phyloP scores from a whole-genome alignment of 2,797 vertebrate species.

The Simalia tracyae region DNA sequence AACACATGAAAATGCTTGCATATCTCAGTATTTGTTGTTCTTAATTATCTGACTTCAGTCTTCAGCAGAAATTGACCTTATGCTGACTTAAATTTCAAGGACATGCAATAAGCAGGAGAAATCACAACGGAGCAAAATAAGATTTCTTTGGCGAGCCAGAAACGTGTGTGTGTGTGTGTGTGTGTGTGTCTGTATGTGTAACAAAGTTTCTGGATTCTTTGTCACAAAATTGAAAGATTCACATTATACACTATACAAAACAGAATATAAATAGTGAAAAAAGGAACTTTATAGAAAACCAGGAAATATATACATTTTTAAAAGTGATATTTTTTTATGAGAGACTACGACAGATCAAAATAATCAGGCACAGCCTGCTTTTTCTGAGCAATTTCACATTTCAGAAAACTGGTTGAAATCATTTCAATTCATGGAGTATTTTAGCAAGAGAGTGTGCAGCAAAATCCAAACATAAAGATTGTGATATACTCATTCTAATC shows the following conservation, averaged over 20 bases:
- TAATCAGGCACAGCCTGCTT: neutral
- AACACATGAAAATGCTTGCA: conserved; percentile 21
- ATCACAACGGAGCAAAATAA: conserved; percentile 78
- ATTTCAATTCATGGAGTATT: neutral
- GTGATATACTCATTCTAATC: neutral
- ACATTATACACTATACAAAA: conserved; percentile 91
- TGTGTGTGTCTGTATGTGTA: too few species aligned
- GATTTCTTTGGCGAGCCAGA: conserved; percentile 93
- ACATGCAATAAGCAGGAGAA: conserved; percentile 81
- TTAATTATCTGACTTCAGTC: conserved; percentile 50
- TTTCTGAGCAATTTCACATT: conserved; percentile 3
- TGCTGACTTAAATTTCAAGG: conserved; percentile 68
- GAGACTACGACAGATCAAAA: conserved; percentile 16
- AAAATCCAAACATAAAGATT: neutral
- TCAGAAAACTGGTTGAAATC: conserved; percentile 6
- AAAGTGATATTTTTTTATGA: conserved; percentile 35
- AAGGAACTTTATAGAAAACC: conserved; percentile 84
- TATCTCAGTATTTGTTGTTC: conserved; percentile 47
- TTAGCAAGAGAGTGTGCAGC: neutral
- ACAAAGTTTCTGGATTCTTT: conserved; percentile 81
- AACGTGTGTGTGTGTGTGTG: conserved; percentile 67
- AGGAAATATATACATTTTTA: conserved; percentile 62
- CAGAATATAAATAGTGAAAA: conserved; percentile 95
- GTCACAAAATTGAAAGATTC: conserved; percentile 86
- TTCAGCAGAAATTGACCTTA: conserved; percentile 71